Evolutionary conservation across 2,888 invertebrate genomes (phyloP).

Genomic region (Lithophane socia): DNA sequence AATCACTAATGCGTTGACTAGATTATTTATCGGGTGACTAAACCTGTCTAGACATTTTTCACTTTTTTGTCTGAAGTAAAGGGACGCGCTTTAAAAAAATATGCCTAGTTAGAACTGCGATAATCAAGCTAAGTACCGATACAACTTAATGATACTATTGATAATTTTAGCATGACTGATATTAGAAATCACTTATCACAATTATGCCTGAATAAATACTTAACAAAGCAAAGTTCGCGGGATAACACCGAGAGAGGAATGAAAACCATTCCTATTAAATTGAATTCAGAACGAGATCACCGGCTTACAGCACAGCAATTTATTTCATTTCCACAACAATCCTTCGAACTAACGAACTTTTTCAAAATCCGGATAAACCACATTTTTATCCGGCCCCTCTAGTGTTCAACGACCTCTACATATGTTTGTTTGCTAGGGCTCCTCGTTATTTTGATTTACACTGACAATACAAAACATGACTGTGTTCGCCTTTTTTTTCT

Average conservation of each 20-base stretch:
- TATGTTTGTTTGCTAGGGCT: slow-evolving; percentile 62
- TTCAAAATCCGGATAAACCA: slow-evolving; percentile 51
- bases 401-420: slow-evolving; percentile 57
- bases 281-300: slow-evolving; percentile 2
- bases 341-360: slow-evolving; percentile 30
- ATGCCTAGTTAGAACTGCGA: not conserved
- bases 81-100: not conserved
- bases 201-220: not conserved
- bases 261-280: slow-evolving; percentile 1
- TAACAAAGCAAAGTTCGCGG: not conserved
- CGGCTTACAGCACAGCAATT: slow-evolving; percentile 28
- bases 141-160: not conserved
- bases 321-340: slow-evolving; percentile 36
- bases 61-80: not conserved
- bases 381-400: slow-evolving; percentile 56
- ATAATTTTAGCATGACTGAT: not conserved
- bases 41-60: not conserved
- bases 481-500: slow-evolving; percentile 56
- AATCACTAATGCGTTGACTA: too few species aligned
- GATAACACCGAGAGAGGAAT: not conserved
- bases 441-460: slow-evolving; percentile 72
- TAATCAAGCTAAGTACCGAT: not conserved
- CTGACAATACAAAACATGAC: slow-evolving; percentile 66
- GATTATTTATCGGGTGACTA: not conserved
- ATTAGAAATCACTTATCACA: too few species aligned